phyloP scores from a whole-genome alignment of 1,140 invertebrate species.

The Leptinotarsa defecta region DNA sequence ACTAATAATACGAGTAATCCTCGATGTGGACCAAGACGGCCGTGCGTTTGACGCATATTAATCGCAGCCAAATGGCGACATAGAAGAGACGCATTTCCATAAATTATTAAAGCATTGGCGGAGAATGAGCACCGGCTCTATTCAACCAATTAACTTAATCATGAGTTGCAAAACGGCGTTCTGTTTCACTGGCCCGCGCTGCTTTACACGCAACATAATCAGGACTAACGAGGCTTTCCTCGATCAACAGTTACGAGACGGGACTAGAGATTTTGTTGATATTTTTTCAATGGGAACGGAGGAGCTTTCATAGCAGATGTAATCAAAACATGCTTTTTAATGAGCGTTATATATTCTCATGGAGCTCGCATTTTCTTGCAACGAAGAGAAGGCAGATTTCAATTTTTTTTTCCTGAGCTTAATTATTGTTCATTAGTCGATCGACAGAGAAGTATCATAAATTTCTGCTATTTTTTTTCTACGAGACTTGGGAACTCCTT shows the following conservation, averaged over 20 bases:
- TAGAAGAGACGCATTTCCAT: slow-evolving; percentile 9
- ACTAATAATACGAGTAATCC: not conserved
- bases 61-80: not conserved
- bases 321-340: not conserved
- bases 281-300: slow-evolving; percentile 3
- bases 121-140: not conserved
- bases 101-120: slow-evolving; percentile 5
- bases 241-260: not conserved
- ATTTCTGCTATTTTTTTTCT: no score
- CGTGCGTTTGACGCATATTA: not conserved
- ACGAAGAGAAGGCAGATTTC: no score
- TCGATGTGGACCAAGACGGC: not conserved
- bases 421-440: no score
- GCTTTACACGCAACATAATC: slow-evolving; percentile 1
- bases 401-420: no score
- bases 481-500: no score
- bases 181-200: slow-evolving; percentile 10
- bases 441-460: no score
- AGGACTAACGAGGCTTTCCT: not conserved
- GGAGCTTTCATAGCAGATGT: not conserved
- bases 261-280: not conserved
- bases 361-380: no score
- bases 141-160: slow-evolving; percentile 27
- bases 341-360: not conserved
- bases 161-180: slow-evolving; percentile 18